Base-by-base conservation (phyloP, 2,113 vertebrate genomes). In the Perccottus glenii region DNA sequence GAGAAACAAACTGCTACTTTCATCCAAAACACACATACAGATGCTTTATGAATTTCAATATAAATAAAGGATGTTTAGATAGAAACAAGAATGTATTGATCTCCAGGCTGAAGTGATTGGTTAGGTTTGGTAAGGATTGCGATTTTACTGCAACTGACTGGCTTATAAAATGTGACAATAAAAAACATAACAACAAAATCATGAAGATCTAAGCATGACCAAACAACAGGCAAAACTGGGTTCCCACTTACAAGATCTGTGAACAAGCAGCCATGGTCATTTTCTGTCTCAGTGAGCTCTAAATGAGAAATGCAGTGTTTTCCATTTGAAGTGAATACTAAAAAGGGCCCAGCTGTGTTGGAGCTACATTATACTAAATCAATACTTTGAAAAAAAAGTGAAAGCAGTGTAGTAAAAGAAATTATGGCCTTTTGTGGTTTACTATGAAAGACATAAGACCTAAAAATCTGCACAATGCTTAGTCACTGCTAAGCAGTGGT, bases 251-350 rank as follows among this genome's bases (percentile, higher is more conserved):
- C 47, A 63, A 59, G 6, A 68, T 64, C 62, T 53, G 36, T 64
- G 63, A 1, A 27, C 50, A 48, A 69, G 59, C 66, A 58, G 4
- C 67, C 65, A 51, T 35, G 36, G 61, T 73, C 53, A 51, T 71
- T 76, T 66, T 42, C 59, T 64, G 44, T 33, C 43, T 59, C 60
- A 35, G 1, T 64, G 56, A 77, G 61, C 44, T 67, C 64, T 53
- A 36, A 82, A 75, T 60, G 48, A 50, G 43, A 73, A 53, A 69
- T 72, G 1, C 73, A 60, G 52, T 5, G 11, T 69, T 78, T 85
- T 72, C 75, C 66, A 80, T 72, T 76, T 65, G 63, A 82, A 78
- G 67, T 50, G 45, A 56, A 0, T 19, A 62, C 40, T 36, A 43
- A 73, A 58, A 64, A 52, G 48, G 50, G 60, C 72, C 15, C 64